Evolutionary conservation across 92 coral and sea anemone species (phyloP), one percentile per base, ranked within the genome.

Genomic region (Pocillopora grandis): DNA sequence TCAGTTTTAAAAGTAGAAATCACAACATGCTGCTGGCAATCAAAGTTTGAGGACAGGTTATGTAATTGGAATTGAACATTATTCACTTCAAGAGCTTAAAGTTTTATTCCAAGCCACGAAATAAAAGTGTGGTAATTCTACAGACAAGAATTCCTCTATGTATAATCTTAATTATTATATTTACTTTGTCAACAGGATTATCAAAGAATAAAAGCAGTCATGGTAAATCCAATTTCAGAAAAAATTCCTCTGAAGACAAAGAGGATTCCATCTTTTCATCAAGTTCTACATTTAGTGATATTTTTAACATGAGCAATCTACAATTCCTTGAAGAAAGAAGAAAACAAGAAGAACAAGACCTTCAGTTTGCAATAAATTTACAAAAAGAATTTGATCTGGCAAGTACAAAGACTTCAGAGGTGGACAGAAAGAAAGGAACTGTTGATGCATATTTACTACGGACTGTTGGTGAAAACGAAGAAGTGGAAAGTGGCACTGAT

Each of bases 361-460:
- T 84, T 82, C 81, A 85, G 67, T 52, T 96, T 68, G 98, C 98
- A 10, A 20, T 89, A 86, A 90, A 88, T 85, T 70, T 96, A 23
- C 98, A 96, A 86, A 73, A 92, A 74, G 85, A 94, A 66, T 90
- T 92, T 87, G 93, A 96, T 75, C 75, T 87, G 27, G 91, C 88
- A 42, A 82, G 82, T 35, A 81, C 61, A 64, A 65, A 31, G 56
- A 59, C 59, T 71, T 71, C 75, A 76, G 64, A 58, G 48, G 86
- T 93, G 9, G 94, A 93, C n/a, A 87, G 95, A 76, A 77, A 87
- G 72, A 91, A 87, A 64, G 95, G 93, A 52, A 87, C 89, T 12
- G 90, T 84, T 16, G 95, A 93, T 87, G 95, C 86, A 11, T 93
- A 93, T 80, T 67, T 89, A 80, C 79, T 93, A 31, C 76, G 98